Percentiles rank a stretch among this genome's conserved stretches.
These are phyloP conservation scores for Gouania willdenowi DNA, from an alignment of 2,797 vertebrate genomes.

Conservation along the genomic window DNA sequence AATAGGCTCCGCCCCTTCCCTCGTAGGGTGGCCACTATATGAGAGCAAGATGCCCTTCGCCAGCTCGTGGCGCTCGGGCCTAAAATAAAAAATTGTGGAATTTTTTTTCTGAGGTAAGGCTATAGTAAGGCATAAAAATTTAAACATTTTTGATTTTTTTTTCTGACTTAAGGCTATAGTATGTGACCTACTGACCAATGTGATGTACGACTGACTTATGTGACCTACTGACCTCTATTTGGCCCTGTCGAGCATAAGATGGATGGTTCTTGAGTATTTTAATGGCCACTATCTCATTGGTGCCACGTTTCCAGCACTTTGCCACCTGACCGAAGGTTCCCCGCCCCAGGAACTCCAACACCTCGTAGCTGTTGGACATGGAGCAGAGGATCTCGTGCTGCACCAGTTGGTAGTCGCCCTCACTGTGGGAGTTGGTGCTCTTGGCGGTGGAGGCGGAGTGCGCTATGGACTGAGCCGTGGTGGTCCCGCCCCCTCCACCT, in stretches of 20 bases:
- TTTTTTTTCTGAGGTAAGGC: no score
- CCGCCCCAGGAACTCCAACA: conserved; percentile 93
- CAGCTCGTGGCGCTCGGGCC: no score
- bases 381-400: conserved; percentile 98
- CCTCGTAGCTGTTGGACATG: conserved; percentile 96
- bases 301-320: conserved; percentile 97
- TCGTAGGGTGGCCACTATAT: no score
- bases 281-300: conserved; percentile 97
- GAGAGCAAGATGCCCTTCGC: no score
- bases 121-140: no score
- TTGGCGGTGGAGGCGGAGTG: conserved; percentile 88
- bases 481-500: conserved; percentile 75
- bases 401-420: conserved; percentile 97
- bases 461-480: conserved; percentile 87
- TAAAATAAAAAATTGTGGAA: no score
- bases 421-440: conserved; percentile 92
- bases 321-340: conserved; percentile 97
- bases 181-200: no score
- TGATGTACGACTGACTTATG: no score
- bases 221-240: conserved; percentile 99
- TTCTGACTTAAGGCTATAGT: no score
- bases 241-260: conserved; percentile 94
- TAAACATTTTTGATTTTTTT: no score
- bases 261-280: conserved; percentile 98
- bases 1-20: no score